Evolutionary conservation across 1,140 invertebrate species (phyloP).

Genomic region (Drosophila sechellia): DNA sequence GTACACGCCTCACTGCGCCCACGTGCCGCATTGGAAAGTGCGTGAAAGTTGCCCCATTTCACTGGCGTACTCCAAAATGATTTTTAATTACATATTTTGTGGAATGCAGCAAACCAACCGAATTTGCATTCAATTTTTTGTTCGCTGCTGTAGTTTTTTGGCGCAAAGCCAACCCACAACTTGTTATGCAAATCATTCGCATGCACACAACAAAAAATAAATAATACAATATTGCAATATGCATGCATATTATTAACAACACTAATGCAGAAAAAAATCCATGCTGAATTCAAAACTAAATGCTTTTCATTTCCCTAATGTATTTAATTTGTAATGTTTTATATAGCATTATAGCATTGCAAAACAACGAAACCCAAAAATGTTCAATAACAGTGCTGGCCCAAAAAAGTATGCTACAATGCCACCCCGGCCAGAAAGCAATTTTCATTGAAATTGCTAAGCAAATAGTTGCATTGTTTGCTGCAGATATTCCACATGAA

Average conservation of each 20-base stretch:
- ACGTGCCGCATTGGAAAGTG: constrained; percentile 78
- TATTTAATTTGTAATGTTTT: neutral
- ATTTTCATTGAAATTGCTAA: constrained; percentile 56
- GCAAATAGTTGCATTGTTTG: constrained; percentile 39
- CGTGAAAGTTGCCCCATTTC: constrained; percentile 50
- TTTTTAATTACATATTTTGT: constrained; percentile 55
- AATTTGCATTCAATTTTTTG: constrained; percentile 45
- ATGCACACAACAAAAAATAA: neutral
- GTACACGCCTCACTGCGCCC: constrained; percentile 60
- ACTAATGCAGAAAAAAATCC: no score
- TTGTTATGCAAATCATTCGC: constrained; percentile 14
- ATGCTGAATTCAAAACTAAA: neutral
- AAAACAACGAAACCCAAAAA: constrained; percentile 30
- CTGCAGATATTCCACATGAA: constrained; percentile 53
- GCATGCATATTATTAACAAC: neutral
- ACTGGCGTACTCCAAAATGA: constrained; percentile 16
- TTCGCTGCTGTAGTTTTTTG: neutral
- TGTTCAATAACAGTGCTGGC: constrained; percentile 64
- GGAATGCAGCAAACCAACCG: constrained; percentile 38
- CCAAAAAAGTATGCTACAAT: constrained; percentile 58
- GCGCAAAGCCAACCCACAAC: constrained; percentile 7
- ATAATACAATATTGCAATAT: no score
- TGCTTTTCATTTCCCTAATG: neutral
- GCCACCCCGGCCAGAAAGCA: constrained; percentile 32
- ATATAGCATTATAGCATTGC: neutral